Percentiles rank a stretch among this genome's conserved stretches.
phyloP scores from a whole-genome alignment of 2,113 vertebrate genomes.

The Ploceus nigricollis region DNA sequence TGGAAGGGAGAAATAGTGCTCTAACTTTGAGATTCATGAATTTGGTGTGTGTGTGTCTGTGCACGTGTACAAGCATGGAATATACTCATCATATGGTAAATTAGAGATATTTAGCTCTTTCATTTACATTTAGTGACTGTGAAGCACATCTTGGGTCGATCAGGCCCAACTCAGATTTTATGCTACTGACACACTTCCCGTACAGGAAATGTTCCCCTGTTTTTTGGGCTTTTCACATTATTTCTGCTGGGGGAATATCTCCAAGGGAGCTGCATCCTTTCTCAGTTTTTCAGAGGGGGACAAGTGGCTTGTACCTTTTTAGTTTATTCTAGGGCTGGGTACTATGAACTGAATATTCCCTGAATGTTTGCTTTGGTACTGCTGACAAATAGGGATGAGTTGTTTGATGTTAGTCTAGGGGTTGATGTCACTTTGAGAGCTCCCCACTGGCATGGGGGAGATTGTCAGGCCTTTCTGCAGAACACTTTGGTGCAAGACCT shows the following conservation, averaged over 20 bases:
- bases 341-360: not conserved
- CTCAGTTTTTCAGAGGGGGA: not conserved
- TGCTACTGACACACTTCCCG: not conserved
- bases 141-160: not conserved
- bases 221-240: not conserved
- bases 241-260: not conserved
- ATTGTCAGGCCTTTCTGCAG: not conserved
- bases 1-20: not conserved
- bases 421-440: not conserved
- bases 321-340: not conserved
- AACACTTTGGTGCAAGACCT: not conserved
- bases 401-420: not conserved
- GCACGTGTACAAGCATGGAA: not conserved
- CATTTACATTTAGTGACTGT: not conserved
- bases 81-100: not conserved
- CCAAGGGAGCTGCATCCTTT: not conserved
- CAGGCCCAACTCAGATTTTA: not conserved
- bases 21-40: not conserved
- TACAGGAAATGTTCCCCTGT: rapidly evolving
- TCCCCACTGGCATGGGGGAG: not conserved
- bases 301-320: not conserved
- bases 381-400: not conserved
- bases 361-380: rapidly evolving
- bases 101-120: not conserved
- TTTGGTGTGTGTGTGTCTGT: not conserved